Conservation (phyloP, 1,140 invertebrate genomes). For the Ericerus pela region DNA sequence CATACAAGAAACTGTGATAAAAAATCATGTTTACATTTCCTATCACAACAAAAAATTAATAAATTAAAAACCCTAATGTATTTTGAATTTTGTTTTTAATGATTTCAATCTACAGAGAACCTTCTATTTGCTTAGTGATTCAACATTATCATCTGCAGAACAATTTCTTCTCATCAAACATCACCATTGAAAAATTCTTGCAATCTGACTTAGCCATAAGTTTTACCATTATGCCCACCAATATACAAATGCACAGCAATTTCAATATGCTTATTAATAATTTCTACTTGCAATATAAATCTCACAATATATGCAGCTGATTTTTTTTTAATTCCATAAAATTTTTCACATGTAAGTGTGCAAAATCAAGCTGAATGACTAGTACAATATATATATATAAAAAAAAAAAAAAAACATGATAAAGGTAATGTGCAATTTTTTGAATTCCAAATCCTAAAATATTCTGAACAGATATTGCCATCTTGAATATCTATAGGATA, state of each 20-base stretch:
- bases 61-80: too few relatives aligned
- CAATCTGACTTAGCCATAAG: conserved; percentile 90
- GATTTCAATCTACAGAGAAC: too few relatives aligned
- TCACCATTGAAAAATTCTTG: conserved; percentile 88
- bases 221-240: conserved; percentile 86
- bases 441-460: too few relatives aligned
- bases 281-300: conserved; percentile 92
- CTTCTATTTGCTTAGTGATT: conserved; percentile 94
- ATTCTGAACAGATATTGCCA: too few relatives aligned
- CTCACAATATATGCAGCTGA: conserved; percentile 49
- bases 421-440: too few relatives aligned
- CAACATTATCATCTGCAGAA: conserved; percentile 84
- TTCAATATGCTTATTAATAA: conserved; percentile 92
- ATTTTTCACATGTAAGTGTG: too few relatives aligned
- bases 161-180: conserved; percentile 79
- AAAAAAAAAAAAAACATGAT: too few relatives aligned
- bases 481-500: too few relatives aligned
- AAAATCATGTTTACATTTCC: conserved; percentile 74
- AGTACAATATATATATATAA: too few relatives aligned
- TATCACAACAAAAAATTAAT: conserved; percentile 24
- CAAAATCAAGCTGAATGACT: too few relatives aligned
- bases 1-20: conserved; percentile 85
- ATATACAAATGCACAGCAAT: conserved; percentile 84
- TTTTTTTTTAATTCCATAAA: too few relatives aligned
- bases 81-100: too few relatives aligned